Base-by-base conservation (phyloP, 1,140 invertebrate genomes). In the Cardiocondyla obscurior region DNA sequence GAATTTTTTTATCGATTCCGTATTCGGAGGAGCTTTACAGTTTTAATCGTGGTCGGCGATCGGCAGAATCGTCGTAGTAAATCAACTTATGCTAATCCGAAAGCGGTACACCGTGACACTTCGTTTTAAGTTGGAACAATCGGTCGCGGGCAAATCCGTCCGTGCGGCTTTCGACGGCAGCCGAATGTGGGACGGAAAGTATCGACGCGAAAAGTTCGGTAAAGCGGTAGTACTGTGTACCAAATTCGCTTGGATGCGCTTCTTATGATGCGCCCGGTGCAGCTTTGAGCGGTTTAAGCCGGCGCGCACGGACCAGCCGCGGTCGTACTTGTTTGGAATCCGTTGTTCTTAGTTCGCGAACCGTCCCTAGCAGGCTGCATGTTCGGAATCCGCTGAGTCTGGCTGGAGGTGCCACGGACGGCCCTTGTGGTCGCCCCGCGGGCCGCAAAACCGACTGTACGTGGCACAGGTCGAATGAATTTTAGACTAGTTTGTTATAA, bases 341-440 rank as follows among this genome's bases (percentile, higher is more conserved):
- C 58, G 76, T 79, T 83, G 74, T 77, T 77, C 82, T 81, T 81
- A 83, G 72, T 83, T 83, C 57, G 76, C 60, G 49, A 58, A 67
- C 36, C 76, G 62, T 79, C 72, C 82, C 51, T 67, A 39, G 10
- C 58, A 81, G 44, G 25, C 60, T 33, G 36, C 70, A 65, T 65
- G 55, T 57, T 76, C 36, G n/a, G 28, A 49, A 74, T 39, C 69
- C 8, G n/a, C 16, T 5, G 51, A 6, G 33, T 81, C 19, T 74
- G 53, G 74, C 69, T 36, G 53, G 14, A 19, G 33, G 79, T 81
- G 79, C 67, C 30, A 46, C 14, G 67, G 30, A 58, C 53, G 79
- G 55, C 33, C 55, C 55, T 51, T 76, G 81, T 33, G 81, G 81
- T 60, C 42, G 36, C 4, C 28, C 65, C 55, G 53, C 70, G 44